Base-by-base conservation (phyloP, 2,888 invertebrate species). In the Poecilobothrus nobilitatus region DNA sequence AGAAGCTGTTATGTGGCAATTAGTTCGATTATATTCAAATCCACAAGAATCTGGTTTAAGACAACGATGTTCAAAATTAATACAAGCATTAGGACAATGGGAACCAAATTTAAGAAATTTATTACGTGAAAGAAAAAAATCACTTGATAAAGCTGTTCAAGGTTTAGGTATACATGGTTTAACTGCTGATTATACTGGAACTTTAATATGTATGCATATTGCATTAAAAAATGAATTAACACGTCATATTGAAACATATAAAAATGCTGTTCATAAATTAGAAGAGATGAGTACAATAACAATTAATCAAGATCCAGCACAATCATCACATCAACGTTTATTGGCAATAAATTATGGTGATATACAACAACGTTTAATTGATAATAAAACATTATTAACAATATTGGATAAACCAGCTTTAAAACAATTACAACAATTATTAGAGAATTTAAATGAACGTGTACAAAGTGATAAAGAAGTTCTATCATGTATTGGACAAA, bases 401-500 rank as follows among this genome's bases (percentile, higher is more conserved):
- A 89, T 92, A 70, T 84, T 95, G 74, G 92, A 92, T 77, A 92
- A 92, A 78, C 90, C 91, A 41, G 89, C 89, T 4, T 80, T 95
- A 74, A 88, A 92, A 76, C 91, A 92, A 79, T 84, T 95, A 68
- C 83, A 85, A 22, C 85, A 86, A 1, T 84, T 95, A 71, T 86
- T 88, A 63, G 84, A 88, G 63, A 85, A 88, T 73, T 84, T 95
- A 63, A 88, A 90, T 66, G 86, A 89, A 33, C 85, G 95, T 72
- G 94, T 95, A 65, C 93, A 95, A 79, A 91, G 91, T 77, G 95
- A 95, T 83, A 95, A 96, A 81, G 92, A 94, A 69, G 92, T 92
- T 68, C 83, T 96, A 71, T 86, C 88, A 61, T 88, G 88, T 73
- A 86, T 89, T 62, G 88, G 89, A 0, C 89, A 89, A 76, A 84